phyloP scores from a whole-genome alignment of 2,888 invertebrate species.

The Allolobophora icterica region DNA sequence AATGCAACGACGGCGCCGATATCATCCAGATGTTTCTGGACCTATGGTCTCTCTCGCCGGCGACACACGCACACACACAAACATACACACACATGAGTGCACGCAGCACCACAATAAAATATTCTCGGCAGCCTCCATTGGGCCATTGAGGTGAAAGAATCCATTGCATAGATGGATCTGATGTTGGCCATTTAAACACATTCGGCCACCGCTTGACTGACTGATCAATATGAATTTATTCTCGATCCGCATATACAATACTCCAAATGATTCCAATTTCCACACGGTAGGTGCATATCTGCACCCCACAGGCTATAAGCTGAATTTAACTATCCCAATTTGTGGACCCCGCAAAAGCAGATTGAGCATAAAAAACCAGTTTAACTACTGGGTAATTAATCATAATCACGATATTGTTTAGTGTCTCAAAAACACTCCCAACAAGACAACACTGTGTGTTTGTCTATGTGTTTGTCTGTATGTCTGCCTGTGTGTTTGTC shows the following conservation, averaged over 20 bases:
- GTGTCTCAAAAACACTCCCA: no score
- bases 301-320: neutral
- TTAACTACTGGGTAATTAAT: neutral
- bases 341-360: neutral
- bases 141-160: neutral
- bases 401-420: no score
- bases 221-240: neutral
- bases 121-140: constrained; percentile 17
- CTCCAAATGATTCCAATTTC: neutral
- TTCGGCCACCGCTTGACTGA: neutral
- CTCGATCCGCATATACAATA: neutral
- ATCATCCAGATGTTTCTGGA: constrained; percentile 4
- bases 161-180: constrained; percentile 8
- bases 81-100: neutral
- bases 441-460: neutral
- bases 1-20: neutral
- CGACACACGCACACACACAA: neutral
- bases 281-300: neutral
- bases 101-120: constrained; percentile 6
- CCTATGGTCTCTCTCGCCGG: neutral
- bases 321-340: neutral
- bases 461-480: neutral
- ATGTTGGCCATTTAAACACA: neutral
- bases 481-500: neutral
- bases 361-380: neutral